phyloP scores from a whole-genome alignment of 2,113 vertebrate species.

The Rattus rattus region DNA sequence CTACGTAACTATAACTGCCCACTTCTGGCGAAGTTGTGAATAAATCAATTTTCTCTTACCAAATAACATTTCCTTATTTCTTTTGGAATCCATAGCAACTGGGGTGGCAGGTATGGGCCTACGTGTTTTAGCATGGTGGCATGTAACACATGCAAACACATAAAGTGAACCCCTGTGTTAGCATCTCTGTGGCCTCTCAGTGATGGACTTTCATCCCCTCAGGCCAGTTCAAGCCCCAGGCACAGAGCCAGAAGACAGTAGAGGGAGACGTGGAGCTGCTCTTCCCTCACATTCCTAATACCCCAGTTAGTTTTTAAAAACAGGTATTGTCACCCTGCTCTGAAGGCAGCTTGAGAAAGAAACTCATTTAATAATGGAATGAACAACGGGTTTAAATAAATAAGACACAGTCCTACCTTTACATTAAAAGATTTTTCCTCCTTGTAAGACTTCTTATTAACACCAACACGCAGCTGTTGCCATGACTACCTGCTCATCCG shows the following conservation, averaged over 20 bases:
- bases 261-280: not conserved
- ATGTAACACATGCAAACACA: not conserved
- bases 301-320: constrained; percentile 34
- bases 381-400: constrained; percentile 78
- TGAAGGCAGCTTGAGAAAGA: constrained; percentile 71
- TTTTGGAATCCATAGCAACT: not conserved
- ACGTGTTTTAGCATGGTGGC: not conserved
- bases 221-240: not conserved
- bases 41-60: not conserved
- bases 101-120: too few relatives aligned
- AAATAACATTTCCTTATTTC: not conserved
- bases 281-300: not conserved
- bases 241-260: not conserved
- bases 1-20: not conserved
- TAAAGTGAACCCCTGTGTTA: not conserved
- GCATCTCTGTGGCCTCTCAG: not conserved
- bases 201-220: not conserved
- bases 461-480: constrained; percentile 66
- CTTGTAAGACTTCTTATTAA: constrained; percentile 49
- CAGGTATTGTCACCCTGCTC: constrained; percentile 37
- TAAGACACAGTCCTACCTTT: constrained; percentile 71
- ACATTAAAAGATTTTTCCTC: constrained; percentile 69
- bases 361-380: constrained; percentile 77
- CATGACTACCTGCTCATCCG: constrained; percentile 79
- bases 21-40: not conserved